Evolutionary conservation across 2,888 invertebrate species (phyloP).

Genomic region (Harpalus rufipes): DNA sequence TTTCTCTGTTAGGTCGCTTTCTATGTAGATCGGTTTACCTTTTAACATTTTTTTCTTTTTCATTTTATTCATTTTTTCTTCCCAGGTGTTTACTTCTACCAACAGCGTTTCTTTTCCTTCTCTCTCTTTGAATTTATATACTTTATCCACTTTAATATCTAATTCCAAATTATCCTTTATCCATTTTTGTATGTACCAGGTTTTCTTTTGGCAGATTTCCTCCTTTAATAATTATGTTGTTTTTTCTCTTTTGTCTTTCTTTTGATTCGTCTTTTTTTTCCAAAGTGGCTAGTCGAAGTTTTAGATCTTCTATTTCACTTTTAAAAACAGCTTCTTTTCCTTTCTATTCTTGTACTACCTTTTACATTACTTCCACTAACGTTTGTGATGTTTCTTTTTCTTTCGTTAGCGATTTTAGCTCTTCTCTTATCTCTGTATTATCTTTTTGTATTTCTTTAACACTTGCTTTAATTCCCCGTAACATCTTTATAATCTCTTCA

Average conservation of each 20-base stretch:
- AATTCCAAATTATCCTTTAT: background rate
- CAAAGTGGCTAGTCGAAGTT: too few species aligned
- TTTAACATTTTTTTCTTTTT: background rate
- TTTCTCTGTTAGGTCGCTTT: too few species aligned
- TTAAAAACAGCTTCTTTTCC: too few species aligned
- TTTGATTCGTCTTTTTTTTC: too few species aligned
- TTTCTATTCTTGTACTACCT: too few species aligned
- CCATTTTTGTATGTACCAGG: too few species aligned
- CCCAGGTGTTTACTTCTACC: too few species aligned
- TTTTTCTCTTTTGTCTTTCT: background rate
- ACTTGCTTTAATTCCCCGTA: too few species aligned
- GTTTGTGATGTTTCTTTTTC: background rate
- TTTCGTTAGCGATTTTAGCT: constrained; percentile 2
- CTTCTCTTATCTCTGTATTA: constrained; percentile 1
- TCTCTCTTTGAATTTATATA: background rate
- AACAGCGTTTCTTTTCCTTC: constrained; percentile 1
- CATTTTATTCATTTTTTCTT: background rate
- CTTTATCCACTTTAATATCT: background rate
- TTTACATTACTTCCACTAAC: too few species aligned
- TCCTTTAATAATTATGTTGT: constrained; percentile 3
- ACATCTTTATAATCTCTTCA: too few species aligned
- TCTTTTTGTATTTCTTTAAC: background rate
- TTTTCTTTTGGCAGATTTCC: background rate
- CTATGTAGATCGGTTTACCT: background rate
- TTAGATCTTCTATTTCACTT: too few species aligned